Evolutionary conservation across 2,888 invertebrate species (phyloP).

Genomic region (Gymnosoma rotundatum): DNA sequence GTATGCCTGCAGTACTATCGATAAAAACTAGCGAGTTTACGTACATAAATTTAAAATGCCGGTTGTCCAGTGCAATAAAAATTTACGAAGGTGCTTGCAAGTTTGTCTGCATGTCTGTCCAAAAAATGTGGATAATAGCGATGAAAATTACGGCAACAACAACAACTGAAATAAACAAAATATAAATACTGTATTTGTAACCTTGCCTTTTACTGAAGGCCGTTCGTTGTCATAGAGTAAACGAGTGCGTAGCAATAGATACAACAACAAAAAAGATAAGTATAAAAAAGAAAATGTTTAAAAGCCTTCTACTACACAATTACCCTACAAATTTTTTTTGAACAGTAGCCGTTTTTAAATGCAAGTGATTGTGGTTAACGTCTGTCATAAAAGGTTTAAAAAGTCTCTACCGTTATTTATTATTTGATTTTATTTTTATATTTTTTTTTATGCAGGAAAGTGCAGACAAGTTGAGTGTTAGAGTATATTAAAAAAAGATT

Average conservation of each 20-base stretch:
- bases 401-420: conserved; percentile 47
- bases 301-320: conserved; percentile 37
- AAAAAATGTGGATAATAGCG: conserved; percentile 52
- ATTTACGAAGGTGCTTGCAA: too few species aligned
- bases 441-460: conserved; percentile 31
- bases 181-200: conserved; percentile 62
- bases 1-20: conserved; percentile 42
- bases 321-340: conserved; percentile 30
- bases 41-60: conserved; percentile 67
- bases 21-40: conserved; percentile 17
- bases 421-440: conserved; percentile 33
- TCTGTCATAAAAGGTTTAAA: conserved; percentile 44
- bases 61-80: conserved; percentile 34
- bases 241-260: conserved; percentile 61
- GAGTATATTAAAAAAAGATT: conserved; percentile 8
- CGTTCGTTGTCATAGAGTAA: conserved; percentile 59
- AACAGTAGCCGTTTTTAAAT: conserved; percentile 4
- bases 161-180: conserved; percentile 57
- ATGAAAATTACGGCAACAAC: conserved; percentile 17
- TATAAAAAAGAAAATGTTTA: neutral
- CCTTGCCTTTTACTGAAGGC: conserved; percentile 71
- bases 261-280: conserved; percentile 2
- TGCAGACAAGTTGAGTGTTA: conserved; percentile 8
- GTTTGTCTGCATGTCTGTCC: neutral
- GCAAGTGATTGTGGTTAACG: conserved; percentile 15